Conservation (phyloP, 2,888 invertebrate genomes). For the Drosophila siamana region DNA sequence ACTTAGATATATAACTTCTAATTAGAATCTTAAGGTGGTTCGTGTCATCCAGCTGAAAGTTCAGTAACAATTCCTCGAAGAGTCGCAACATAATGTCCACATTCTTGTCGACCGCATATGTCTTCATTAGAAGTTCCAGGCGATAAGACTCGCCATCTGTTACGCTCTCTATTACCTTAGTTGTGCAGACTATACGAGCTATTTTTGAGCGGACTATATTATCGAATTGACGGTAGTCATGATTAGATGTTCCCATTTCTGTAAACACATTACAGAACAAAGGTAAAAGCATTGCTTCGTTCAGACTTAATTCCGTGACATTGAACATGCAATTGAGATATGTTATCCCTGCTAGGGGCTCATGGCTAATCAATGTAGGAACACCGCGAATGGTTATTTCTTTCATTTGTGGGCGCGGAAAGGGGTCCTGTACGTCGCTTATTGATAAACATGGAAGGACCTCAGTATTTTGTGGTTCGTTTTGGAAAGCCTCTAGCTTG, state of each 20-base stretch:
- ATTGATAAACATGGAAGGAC: conserved; percentile 92
- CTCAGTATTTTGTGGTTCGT: conserved; percentile 89
- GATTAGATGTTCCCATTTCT: conserved; percentile 93
- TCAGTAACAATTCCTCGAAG: conserved; percentile 91
- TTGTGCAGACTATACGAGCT: conserved; percentile 88
- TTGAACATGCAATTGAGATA: conserved; percentile 93
- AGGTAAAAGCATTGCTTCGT: conserved; percentile 91
- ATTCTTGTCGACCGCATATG: conserved; percentile 94
- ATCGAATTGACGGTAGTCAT: conserved; percentile 93
- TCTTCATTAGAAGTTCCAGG: conserved; percentile 90
- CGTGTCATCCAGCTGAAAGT: conserved; percentile 89
- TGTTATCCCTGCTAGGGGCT: conserved; percentile 95
- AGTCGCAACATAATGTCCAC: conserved; percentile 92
- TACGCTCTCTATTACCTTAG: conserved; percentile 91
- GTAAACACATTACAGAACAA: conserved; percentile 92
- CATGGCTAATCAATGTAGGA: conserved; percentile 91
- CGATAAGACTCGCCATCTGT: conserved; percentile 89
- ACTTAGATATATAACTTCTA: conserved; percentile 91
- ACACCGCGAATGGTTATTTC: conserved; percentile 85
- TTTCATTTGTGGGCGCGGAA: conserved; percentile 81
- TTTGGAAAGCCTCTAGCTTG: conserved; percentile 90
- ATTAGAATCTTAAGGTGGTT: conserved; percentile 92
- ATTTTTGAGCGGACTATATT: conserved; percentile 91
- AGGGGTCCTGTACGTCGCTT: conserved; percentile 90
- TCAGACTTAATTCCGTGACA: conserved; percentile 88